phyloP scores from a whole-genome alignment of 1,140 invertebrate genomes.

The Eurosta solidaginis region DNA sequence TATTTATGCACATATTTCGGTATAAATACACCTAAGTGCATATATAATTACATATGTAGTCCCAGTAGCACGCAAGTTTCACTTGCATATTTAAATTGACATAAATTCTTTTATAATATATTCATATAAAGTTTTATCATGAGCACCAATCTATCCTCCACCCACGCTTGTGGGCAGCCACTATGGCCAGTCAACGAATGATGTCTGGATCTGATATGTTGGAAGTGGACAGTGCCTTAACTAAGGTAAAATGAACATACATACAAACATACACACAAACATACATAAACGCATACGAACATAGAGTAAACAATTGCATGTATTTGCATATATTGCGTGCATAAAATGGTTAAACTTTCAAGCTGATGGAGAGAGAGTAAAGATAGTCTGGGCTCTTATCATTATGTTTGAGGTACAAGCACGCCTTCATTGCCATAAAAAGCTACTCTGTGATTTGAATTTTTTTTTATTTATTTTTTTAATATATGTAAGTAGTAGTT shows the following conservation, averaged over 20 bases:
- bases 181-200: background rate
- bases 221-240: background rate
- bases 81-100: slow-evolving; percentile 3
- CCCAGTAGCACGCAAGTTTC: background rate
- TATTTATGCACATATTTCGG: no score
- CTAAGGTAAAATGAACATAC: background rate
- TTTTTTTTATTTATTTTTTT: no score
- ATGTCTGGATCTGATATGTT: slow-evolving; percentile 9
- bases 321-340: background rate
- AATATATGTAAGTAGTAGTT: no score
- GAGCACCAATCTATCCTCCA: background rate
- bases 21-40: no score
- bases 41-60: no score
- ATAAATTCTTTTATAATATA: background rate
- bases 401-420: background rate
- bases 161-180: background rate
- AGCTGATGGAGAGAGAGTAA: background rate
- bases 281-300: background rate
- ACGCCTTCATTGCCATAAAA: background rate
- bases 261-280: background rate
- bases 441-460: background rate
- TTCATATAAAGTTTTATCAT: background rate
- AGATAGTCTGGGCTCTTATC: no score
- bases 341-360: no score
- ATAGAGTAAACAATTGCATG: background rate